Evolutionary conservation across 2,113 vertebrate genomes (phyloP).

Genomic region (Abramis brama): DNA sequence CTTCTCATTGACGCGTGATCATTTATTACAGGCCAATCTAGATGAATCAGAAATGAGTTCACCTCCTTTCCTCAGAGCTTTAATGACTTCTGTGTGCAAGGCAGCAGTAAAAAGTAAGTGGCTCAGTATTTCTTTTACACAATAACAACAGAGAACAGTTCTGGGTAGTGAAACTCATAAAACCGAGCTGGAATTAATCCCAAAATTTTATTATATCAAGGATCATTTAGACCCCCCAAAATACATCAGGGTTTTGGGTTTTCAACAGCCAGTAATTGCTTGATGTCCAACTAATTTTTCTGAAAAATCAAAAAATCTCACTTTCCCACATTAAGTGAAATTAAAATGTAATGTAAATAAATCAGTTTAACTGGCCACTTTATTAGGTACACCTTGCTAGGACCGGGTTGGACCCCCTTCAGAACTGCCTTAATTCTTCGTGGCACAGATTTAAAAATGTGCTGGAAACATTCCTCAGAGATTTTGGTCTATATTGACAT

Average conservation of each 20-base stretch:
- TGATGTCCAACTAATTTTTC: not conserved
- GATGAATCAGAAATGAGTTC: conserved; percentile 97
- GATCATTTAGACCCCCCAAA: not conserved
- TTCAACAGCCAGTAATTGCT: not conserved
- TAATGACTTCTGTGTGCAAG: conserved; percentile 99
- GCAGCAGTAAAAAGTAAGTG: conserved; percentile 93
- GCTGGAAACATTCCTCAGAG: no score
- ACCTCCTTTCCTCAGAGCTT: conserved; percentile 95
- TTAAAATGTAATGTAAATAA: not conserved
- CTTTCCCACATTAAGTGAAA: not conserved
- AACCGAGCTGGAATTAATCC: not conserved
- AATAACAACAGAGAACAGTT: not conserved
- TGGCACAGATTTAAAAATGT: no score
- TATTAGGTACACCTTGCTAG: no score
- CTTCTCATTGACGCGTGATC: not conserved
- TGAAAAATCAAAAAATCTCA: not conserved
- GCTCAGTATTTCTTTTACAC: not conserved
- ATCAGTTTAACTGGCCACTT: no score
- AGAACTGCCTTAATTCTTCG: no score
- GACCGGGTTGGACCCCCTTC: no score
- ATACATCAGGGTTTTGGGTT: not conserved
- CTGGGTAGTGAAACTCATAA: not conserved
- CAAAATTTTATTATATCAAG: not conserved
- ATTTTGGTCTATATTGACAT: no score
- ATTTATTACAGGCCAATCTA: conserved; percentile 84